These are phyloP conservation scores for Apotomis capreana DNA, from an alignment of 2,888 invertebrate genomes.

Conservation along the genomic window DNA sequence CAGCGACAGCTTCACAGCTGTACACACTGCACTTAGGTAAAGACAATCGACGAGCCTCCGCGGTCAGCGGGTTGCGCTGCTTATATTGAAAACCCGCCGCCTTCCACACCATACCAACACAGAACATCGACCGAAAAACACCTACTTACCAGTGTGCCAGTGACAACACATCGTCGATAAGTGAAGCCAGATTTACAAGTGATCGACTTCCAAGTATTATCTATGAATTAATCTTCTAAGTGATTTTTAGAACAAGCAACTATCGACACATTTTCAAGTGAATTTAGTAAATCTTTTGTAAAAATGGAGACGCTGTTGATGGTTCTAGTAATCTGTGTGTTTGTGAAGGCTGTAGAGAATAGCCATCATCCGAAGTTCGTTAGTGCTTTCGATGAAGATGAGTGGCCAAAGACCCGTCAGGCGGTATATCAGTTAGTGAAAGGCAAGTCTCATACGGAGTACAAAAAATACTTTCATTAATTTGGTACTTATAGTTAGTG, in stretches of 20 bases:
- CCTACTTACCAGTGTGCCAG: slow-evolving; percentile 50
- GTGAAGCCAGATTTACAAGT: slow-evolving; percentile 52
- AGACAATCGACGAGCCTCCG: slow-evolving; percentile 36
- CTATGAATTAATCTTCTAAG: slow-evolving; percentile 39
- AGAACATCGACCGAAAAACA: slow-evolving; percentile 65
- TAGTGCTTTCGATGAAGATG: slow-evolving; percentile 55
- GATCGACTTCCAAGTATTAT: background rate
- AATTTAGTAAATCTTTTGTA: background rate
- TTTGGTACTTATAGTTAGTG: no score
- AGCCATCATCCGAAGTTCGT: slow-evolving; percentile 68
- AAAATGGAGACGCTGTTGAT: slow-evolving; percentile 68
- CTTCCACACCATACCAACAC: slow-evolving; percentile 64
- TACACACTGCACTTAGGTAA: slow-evolving; percentile 19
- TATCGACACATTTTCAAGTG: slow-evolving; percentile 19
- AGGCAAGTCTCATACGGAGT: slow-evolving; percentile 39
- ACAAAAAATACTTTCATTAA: no score
- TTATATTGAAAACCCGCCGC: slow-evolving; percentile 69
- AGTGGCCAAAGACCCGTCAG: slow-evolving; percentile 26
- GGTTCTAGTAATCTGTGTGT: slow-evolving; percentile 63
- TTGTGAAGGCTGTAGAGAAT: slow-evolving; percentile 58
- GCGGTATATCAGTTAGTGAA: slow-evolving; percentile 35
- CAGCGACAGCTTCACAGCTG: slow-evolving; percentile 46
- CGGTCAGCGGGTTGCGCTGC: background rate
- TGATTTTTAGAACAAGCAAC: slow-evolving; percentile 5
- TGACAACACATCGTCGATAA: slow-evolving; percentile 45